Evolutionary conservation across 2,888 invertebrate genomes (phyloP).

Genomic region (Lithosia quadra): DNA sequence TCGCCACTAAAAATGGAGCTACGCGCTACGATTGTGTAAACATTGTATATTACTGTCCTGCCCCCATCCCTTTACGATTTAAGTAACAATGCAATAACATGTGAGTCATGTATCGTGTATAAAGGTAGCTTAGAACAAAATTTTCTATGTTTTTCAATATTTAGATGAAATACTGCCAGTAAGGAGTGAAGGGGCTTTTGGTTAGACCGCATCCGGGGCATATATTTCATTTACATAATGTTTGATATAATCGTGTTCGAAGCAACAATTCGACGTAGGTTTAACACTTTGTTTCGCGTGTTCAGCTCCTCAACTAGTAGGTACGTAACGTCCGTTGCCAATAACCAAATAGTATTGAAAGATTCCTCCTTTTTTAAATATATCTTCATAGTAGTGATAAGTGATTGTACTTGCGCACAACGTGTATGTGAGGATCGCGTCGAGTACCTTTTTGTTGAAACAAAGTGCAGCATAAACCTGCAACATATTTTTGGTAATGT

Average conservation of each 20-base stretch:
- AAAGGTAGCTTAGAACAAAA: constrained; percentile 80
- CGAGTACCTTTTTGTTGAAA: constrained; percentile 57
- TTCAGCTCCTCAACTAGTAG: constrained; percentile 62
- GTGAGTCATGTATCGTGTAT: constrained; percentile 81
- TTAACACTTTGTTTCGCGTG: constrained; percentile 64
- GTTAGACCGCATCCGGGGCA: constrained; percentile 38
- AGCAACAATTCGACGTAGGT: constrained; percentile 53
- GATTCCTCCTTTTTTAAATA: constrained; percentile 74
- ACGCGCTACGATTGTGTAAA: constrained; percentile 43
- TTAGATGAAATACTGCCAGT: constrained; percentile 82
- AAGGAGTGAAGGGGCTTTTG: constrained; percentile 49
- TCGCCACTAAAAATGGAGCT: constrained; percentile 45
- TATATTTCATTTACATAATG: constrained; percentile 45
- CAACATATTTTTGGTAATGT: constrained; percentile 82
- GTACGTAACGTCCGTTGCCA: constrained; percentile 77
- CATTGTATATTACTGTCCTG: constrained; percentile 61
- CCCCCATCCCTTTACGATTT: constrained; percentile 69
- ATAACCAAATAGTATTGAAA: constrained; percentile 82
- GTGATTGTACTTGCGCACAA: constrained; percentile 82
- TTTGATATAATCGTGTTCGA: constrained; percentile 39
- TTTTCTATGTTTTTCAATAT: constrained; percentile 84
- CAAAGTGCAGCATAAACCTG: constrained; percentile 71
- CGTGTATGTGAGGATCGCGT: constrained; percentile 59
- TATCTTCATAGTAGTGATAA: constrained; percentile 77
- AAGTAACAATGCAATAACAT: constrained; percentile 80